These are phyloP conservation scores for Chrysocyon brachyurus DNA, from an alignment of 2,797 vertebrate species.

Conservation along the genomic window DNA sequence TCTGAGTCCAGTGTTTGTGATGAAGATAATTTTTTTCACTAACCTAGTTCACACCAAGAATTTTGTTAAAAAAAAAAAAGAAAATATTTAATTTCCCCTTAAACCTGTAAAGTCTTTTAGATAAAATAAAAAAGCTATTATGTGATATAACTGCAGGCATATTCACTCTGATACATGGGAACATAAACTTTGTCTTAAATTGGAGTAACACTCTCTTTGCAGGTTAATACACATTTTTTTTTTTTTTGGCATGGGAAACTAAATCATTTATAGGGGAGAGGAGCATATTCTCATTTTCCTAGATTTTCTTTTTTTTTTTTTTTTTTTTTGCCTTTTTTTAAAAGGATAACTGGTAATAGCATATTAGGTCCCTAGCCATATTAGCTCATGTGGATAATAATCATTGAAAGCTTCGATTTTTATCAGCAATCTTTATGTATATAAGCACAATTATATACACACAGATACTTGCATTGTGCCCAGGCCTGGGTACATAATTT, in stretches of 20 bases:
- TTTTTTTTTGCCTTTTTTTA: too few relatives aligned
- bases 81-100: constrained; percentile 19
- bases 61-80: background rate
- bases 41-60: background rate
- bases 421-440: background rate
- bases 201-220: background rate
- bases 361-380: background rate
- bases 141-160: background rate
- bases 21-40: constrained; percentile 14
- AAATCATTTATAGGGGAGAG: background rate
- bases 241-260: background rate
- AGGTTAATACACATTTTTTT: background rate
- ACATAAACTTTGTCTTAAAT: constrained; percentile 12
- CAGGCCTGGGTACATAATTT: background rate
- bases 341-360: background rate
- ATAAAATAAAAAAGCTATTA: background rate
- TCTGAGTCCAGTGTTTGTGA: background rate
- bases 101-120: background rate
- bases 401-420: background rate
- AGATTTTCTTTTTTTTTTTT: background rate
- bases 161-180: background rate
- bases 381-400: background rate
- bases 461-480: background rate
- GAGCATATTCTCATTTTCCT: constrained; percentile 11
- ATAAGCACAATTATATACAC: background rate